Evolutionary conservation across 2,797 vertebrate genomes (phyloP).

Genomic region (Brachymystax lenok): DNA sequence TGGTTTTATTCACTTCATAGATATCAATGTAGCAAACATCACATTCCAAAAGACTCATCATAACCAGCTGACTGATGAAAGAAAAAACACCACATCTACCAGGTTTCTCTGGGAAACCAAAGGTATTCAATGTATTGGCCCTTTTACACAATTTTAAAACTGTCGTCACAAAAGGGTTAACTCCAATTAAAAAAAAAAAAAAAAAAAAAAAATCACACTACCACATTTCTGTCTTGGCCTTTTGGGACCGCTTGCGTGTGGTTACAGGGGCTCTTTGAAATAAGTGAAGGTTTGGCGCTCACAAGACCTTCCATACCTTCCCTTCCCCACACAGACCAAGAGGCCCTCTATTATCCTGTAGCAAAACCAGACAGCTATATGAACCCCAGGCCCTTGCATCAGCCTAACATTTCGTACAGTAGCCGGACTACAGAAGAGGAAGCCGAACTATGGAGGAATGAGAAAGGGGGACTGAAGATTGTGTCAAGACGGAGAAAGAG

Average conservation of each 20-base stretch:
- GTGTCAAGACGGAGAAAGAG: not conserved
- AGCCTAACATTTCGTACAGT: not conserved
- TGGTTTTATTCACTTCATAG: conserved; percentile 53
- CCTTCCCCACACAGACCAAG: not conserved
- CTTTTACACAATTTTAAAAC: conserved; percentile 29
- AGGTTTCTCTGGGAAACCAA: conserved; percentile 9
- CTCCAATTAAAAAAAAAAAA: conserved; percentile 2
- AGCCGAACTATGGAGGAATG: not conserved
- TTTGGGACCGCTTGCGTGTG: not conserved
- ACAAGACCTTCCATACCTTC: not conserved
- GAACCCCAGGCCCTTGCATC: not conserved
- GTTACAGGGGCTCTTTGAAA: not conserved
- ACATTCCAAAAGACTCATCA: conserved; percentile 16
- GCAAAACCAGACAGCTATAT: not conserved
- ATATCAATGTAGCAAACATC: conserved; percentile 49
- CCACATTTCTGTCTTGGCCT: not conserved
- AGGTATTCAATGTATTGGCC: conserved; percentile 24
- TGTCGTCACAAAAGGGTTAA: not conserved
- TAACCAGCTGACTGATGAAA: conserved; percentile 25
- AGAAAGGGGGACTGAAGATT: not conserved
- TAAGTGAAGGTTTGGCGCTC: not conserved
- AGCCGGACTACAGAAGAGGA: not conserved
- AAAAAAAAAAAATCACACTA: not conserved
- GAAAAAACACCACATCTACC: conserved; percentile 3
- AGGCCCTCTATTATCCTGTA: not conserved